Conservation (phyloP, 2,888 invertebrate genomes). For the Ophion costatus region DNA sequence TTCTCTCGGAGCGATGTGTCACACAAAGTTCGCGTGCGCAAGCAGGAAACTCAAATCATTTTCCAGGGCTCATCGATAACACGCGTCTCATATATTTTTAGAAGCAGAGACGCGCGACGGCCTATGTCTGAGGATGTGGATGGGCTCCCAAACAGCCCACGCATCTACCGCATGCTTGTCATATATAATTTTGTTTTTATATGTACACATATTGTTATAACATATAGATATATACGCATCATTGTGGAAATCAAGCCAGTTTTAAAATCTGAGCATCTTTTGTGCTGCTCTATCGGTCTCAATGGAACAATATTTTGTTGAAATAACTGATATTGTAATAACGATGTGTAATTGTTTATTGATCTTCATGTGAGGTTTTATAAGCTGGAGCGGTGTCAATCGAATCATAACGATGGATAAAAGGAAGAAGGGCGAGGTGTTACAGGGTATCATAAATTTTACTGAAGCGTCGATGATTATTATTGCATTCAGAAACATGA, state of each 20-base stretch:
- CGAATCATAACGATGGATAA: neutral
- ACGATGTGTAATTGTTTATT: no score
- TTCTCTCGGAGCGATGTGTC: constrained; percentile 68
- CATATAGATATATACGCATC: no score
- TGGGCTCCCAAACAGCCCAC: constrained; percentile 41
- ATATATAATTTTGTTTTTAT: no score
- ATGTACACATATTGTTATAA: no score
- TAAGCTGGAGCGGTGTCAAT: neutral
- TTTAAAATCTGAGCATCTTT: no score
- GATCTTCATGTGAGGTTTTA: neutral
- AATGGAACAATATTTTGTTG: neutral
- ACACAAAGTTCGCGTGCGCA: constrained; percentile 68
- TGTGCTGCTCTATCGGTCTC: neutral
- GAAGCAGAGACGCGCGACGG: constrained; percentile 46
- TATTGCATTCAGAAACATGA: neutral
- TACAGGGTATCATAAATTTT: neutral
- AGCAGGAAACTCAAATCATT: constrained; percentile 71
- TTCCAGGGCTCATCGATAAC: constrained; percentile 73
- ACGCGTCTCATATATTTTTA: constrained; percentile 63
- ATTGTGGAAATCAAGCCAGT: no score
- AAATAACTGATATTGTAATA: neutral
- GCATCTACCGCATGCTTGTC: constrained; percentile 9
- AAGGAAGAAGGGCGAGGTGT: neutral
- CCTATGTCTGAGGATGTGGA: constrained; percentile 50
- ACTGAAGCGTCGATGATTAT: neutral